These are phyloP conservation scores for Percina caprodes DNA, from an alignment of 2,113 vertebrate genomes.

Conservation along the genomic window DNA sequence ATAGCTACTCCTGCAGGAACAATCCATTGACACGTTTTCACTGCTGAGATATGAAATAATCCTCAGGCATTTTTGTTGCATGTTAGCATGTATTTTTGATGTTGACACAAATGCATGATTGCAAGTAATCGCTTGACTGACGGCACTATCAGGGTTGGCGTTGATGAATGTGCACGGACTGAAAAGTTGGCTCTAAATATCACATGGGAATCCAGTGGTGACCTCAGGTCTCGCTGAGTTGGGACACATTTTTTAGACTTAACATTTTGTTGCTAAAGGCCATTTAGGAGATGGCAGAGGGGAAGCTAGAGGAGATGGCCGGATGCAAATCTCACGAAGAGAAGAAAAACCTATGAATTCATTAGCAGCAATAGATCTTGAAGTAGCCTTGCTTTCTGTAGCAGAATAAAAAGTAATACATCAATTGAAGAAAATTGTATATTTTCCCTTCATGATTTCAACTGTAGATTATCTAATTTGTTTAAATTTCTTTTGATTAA, in stretches of 20 bases:
- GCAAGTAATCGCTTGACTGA: constrained; percentile 42
- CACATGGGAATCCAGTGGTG: constrained; percentile 43
- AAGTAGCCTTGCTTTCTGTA: constrained; percentile 49
- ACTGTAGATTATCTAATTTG: constrained; percentile 19
- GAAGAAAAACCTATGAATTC: constrained; percentile 42
- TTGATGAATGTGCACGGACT: constrained; percentile 52
- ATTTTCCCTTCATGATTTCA: constrained; percentile 56
- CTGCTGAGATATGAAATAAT: constrained; percentile 29
- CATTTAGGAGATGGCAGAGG: constrained; percentile 7
- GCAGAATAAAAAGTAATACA: constrained; percentile 45
- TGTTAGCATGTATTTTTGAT: constrained; percentile 40
- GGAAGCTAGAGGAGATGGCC: constrained; percentile 25
- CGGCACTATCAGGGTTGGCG: constrained; percentile 37
- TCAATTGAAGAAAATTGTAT: constrained; percentile 40
- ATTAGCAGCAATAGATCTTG: constrained; percentile 72
- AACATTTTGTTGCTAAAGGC: constrained; percentile 35
- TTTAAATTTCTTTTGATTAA: constrained; percentile 35
- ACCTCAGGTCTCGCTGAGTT: constrained; percentile 29
- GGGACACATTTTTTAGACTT: constrained; percentile 32
- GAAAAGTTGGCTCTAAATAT: constrained; percentile 44
- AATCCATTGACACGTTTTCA: constrained; percentile 27
- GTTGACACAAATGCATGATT: constrained; percentile 57
- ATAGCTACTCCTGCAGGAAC: constrained; percentile 36
- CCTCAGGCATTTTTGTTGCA: not conserved
- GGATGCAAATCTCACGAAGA: constrained; percentile 26